Evolutionary conservation across 2,888 invertebrate species (phyloP).

Genomic region (Meliscaeva auricollis): DNA sequence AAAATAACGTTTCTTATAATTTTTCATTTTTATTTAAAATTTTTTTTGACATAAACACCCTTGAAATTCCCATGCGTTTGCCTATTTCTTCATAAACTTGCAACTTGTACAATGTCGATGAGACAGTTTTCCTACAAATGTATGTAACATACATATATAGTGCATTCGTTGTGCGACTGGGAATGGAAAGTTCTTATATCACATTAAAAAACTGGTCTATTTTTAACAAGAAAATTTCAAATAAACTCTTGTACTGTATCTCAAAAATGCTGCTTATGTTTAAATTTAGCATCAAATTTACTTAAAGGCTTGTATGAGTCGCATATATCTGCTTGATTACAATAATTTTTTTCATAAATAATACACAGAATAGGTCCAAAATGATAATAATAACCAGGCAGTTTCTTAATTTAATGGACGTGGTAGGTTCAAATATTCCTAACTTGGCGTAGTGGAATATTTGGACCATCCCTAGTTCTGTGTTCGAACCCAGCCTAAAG

Average conservation of each 20-base stretch:
- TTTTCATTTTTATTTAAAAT: background rate
- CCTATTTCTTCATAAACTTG: conserved; percentile 51
- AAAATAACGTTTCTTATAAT: too few relatives aligned
- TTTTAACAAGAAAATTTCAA: conserved; percentile 51
- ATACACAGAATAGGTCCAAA: too few relatives aligned
- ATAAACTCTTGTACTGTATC: conserved; percentile 49
- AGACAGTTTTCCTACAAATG: too few relatives aligned
- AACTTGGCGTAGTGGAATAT: too few relatives aligned
- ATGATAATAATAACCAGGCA: too few relatives aligned
- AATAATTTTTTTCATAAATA: too few relatives aligned
- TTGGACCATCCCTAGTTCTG: too few relatives aligned
- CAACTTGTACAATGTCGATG: conserved; percentile 34
- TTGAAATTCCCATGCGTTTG: conserved; percentile 42
- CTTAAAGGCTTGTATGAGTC: conserved; percentile 17
- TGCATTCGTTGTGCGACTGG: conserved; percentile 8
- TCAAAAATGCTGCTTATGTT: conserved; percentile 43
- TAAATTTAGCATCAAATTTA: conserved; percentile 32
- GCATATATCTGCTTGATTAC: background rate
- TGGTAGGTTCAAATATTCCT: too few relatives aligned
- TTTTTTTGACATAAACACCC: conserved; percentile 22
- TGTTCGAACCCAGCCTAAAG: too few relatives aligned
- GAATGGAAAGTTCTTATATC: conserved; percentile 16
- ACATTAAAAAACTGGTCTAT: conserved; percentile 37
- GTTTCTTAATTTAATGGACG: too few relatives aligned
- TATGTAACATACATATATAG: background rate